phyloP scores from a whole-genome alignment of 2,113 vertebrate genomes.

The human region DNA sequence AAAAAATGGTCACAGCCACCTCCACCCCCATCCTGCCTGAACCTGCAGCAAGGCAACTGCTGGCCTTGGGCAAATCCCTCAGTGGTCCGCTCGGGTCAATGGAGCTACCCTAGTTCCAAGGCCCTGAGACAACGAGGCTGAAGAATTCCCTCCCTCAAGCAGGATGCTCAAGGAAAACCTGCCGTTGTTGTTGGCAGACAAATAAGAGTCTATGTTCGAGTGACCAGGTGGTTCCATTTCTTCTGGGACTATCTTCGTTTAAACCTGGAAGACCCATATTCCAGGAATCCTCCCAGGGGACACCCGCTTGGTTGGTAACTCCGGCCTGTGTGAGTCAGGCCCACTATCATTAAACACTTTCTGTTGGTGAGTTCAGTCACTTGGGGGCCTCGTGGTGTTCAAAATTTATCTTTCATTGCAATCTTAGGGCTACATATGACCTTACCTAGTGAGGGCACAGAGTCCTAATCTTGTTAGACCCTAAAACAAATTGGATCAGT shows the following conservation, averaged over 20 bases:
- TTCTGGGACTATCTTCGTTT: background rate
- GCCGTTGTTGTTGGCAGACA: accelerated
- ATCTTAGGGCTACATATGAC: background rate
- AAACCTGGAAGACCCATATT: background rate
- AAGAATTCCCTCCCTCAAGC: background rate
- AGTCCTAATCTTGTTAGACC: background rate
- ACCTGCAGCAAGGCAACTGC: background rate
- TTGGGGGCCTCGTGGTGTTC: background rate
- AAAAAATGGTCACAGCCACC: background rate
- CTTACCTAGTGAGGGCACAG: background rate
- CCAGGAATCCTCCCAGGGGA: no score
- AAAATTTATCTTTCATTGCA: background rate
- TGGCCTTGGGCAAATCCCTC: no score
- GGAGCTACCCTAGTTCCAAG: accelerated
- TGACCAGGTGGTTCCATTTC: background rate
- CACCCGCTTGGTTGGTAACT: no score
- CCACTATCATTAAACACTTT: no score
- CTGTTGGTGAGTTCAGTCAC: background rate
- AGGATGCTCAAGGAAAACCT: background rate
- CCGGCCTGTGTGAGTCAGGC: background rate
- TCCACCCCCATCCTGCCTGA: background rate
- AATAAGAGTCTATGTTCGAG: no score
- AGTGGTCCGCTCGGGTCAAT: accelerated
- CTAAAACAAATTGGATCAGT: background rate
- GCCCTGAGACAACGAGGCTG: background rate